phyloP scores from a whole-genome alignment of 2,888 invertebrate genomes.

The Shargacucullia verbasci region DNA sequence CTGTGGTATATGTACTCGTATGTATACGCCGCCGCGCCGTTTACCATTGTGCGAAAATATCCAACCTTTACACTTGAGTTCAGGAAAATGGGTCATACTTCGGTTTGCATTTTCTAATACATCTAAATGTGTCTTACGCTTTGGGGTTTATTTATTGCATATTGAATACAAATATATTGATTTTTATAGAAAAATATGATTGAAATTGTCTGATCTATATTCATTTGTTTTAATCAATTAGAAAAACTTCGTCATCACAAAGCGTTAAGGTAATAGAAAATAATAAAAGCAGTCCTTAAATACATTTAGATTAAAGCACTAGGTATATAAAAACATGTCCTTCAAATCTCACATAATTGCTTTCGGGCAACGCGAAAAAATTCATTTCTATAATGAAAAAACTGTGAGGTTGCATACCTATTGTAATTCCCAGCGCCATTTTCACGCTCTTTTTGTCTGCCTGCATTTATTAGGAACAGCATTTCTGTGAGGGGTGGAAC shows the following conservation, averaged over 20 bases:
- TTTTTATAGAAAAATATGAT: too few relatives aligned
- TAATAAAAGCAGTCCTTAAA: too few relatives aligned
- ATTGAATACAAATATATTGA: too few relatives aligned
- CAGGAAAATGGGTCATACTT: constrained; percentile 19
- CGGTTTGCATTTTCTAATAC: too few relatives aligned
- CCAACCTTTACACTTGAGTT: constrained; percentile 41
- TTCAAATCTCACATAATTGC: constrained; percentile 8
- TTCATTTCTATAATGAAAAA: constrained; percentile 28
- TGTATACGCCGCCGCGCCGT: constrained; percentile 34
- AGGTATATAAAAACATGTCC: constrained; percentile 5
- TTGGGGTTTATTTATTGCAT: too few relatives aligned
- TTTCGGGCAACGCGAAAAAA: constrained; percentile 21
- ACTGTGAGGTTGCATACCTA: constrained; percentile 35
- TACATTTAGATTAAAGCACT: too few relatives aligned
- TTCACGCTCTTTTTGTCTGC: constrained; percentile 36
- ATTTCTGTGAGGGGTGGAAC: constrained; percentile 27
- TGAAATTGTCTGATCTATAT: too few relatives aligned
- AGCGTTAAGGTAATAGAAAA: too few relatives aligned
- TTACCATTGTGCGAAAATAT: constrained; percentile 58
- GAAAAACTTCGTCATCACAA: too few relatives aligned
- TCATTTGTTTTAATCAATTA: too few relatives aligned
- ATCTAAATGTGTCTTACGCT: too few relatives aligned
- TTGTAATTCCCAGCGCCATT: constrained; percentile 32
- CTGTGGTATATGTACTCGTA: constrained; percentile 48
- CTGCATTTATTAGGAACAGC: constrained; percentile 26